Base-by-base conservation (phyloP, 2,888 invertebrate genomes). In the Eulithis prunata region DNA sequence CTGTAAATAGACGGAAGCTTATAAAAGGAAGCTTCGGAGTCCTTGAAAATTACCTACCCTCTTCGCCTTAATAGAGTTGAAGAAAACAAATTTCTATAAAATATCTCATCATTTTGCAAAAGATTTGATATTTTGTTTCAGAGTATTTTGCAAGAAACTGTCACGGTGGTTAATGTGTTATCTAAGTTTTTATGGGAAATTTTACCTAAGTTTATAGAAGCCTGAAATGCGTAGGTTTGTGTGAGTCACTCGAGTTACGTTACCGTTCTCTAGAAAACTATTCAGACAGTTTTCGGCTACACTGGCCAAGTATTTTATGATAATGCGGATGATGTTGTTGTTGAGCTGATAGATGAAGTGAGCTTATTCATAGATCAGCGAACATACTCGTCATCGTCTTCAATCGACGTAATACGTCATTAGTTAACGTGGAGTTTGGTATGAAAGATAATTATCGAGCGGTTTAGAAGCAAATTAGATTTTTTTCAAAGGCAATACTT, bases 61-160 rank as follows among this genome's bases (percentile, higher is more conserved):
- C 47, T 56, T 60, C 43, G 52, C 66, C 57, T 64, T 57, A 67
- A 67, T 63, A 66, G 46, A 64, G 70, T 68, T 69, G 66, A 68
- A 73, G 68, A 62, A 73, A 74, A 68, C 56, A 59, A 71, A 71
- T 70, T 71, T 68, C 58, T 61, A 10, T 11, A 71, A 74, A 68
- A 53, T 62, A 62, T 45, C 60, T 58, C 54, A 47, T 57, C 43
- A 57, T 58, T 62, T 62, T 54, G 54, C 66, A 56, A 66, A 71
- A 71, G 61, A 62, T 66, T 74, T 66, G 69, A 63, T 68, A 69
- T 63, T 63, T 58, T 54, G 47, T 62, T 66, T 66, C 51, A n/a
- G n/a, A 3, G 45, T 62, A 55, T 51, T 57, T 60, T 49, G 21
- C 51, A 52, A 60, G 52, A 57, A 56, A 62, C 53, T 63, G 58